These are phyloP conservation scores for Equus przewalskii DNA, from an alignment of 2,113 vertebrate genomes.

Conservation along the genomic window DNA sequence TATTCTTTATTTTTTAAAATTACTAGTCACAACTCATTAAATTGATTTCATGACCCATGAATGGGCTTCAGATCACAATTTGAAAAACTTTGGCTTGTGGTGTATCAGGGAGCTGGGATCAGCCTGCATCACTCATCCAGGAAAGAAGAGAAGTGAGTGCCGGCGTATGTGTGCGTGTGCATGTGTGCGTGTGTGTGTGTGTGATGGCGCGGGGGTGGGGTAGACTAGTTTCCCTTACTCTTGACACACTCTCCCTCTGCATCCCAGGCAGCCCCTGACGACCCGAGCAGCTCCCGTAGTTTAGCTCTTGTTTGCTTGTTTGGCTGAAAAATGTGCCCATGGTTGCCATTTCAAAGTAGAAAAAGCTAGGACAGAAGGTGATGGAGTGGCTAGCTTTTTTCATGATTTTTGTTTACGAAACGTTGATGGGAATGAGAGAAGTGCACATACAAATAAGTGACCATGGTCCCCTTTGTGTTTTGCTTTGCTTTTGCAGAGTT, in stretches of 20 bases:
- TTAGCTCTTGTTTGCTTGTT: background rate
- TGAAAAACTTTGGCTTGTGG: background rate
- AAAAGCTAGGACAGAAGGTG: background rate
- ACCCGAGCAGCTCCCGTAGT: background rate
- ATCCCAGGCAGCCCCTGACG: background rate
- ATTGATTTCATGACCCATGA: background rate
- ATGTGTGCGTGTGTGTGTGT: background rate
- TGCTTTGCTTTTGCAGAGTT: background rate
- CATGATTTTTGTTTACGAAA: background rate
- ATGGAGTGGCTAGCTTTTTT: background rate
- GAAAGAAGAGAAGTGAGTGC: background rate
- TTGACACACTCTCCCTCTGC: background rate
- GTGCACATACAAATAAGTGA: background rate
- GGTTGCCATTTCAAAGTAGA: background rate
- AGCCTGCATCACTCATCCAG: background rate
- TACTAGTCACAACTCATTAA: background rate
- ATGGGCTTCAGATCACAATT: background rate
- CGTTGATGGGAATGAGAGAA: background rate
- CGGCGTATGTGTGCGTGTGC: background rate
- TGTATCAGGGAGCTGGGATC: background rate
- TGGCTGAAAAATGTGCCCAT: background rate
- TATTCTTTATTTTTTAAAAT: background rate
- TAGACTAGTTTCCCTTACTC: background rate
- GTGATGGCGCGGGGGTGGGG: background rate
- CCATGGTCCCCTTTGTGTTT: background rate